Percentiles rank a stretch among this genome's conserved stretches.
These are phyloP conservation scores for Elephas maximus DNA, from an alignment of 2,113 vertebrate genomes.

Conservation along the genomic window DNA sequence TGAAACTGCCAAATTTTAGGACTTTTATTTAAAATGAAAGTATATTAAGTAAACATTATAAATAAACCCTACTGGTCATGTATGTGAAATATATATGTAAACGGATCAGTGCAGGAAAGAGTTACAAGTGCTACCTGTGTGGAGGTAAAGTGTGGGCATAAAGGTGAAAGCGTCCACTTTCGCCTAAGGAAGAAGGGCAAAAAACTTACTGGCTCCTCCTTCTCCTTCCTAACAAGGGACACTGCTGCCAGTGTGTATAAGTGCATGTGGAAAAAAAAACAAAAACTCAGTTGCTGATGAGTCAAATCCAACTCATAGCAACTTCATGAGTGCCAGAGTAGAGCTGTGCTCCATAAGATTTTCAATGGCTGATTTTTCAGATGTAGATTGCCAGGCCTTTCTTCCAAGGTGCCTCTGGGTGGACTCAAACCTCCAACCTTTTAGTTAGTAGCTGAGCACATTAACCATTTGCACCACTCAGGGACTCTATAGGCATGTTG, in stretches of 20 bases:
- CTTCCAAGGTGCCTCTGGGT: too few species aligned
- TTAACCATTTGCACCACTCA: too few species aligned
- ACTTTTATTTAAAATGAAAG: conserved; percentile 26
- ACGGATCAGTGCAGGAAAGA: not conserved
- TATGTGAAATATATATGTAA: not conserved
- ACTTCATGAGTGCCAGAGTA: too few species aligned
- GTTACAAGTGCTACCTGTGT: not conserved
- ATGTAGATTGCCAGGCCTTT: too few species aligned
- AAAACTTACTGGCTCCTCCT: not conserved
- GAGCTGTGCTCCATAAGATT: too few species aligned
- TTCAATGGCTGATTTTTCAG: too few species aligned
- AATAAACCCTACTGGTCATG: not conserved
- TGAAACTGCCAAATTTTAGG: not conserved
- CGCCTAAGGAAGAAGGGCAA: not conserved
- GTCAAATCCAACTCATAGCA: too few species aligned
- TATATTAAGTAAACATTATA: not conserved
- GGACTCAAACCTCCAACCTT: too few species aligned
- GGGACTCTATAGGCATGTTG: not conserved
- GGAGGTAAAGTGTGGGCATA: not conserved
- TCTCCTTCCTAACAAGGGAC: not conserved
- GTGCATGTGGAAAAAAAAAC: too few species aligned
- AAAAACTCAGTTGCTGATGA: too few species aligned
- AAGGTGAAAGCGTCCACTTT: not conserved
- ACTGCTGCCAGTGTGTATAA: not conserved
- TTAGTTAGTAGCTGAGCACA: too few species aligned